These are phyloP conservation scores for Clarias fuscus DNA, from an alignment of 2,797 vertebrate genomes.

Conservation along the genomic window DNA sequence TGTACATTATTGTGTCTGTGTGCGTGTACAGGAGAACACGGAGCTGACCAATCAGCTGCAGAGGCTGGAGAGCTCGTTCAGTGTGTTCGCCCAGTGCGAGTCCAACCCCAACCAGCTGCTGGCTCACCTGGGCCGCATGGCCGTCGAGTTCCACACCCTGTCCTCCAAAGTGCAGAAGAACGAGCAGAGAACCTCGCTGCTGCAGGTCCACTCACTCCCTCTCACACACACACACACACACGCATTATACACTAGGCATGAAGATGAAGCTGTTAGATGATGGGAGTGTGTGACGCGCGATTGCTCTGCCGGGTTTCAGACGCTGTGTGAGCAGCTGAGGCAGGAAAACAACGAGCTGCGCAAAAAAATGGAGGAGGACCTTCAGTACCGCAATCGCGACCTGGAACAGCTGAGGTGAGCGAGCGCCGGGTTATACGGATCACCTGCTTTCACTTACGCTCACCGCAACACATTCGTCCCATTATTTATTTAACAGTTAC, in stretches of 20 bases:
- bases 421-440: neutral
- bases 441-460: neutral
- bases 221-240: neutral
- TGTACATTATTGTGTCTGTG: neutral
- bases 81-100: conserved; percentile 86
- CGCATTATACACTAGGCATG: neutral
- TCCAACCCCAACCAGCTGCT: conserved; percentile 93
- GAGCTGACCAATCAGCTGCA: conserved; percentile 90
- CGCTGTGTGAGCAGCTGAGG: conserved; percentile 92
- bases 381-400: conserved; percentile 90
- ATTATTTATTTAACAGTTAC: neutral
- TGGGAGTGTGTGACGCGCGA: neutral
- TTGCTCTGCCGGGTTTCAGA: conserved; percentile 68
- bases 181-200: conserved; percentile 89
- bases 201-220: conserved; percentile 76
- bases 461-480: neutral
- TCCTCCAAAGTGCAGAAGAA: conserved; percentile 98
- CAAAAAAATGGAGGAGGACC: conserved; percentile 92
- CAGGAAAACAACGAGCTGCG: conserved; percentile 93
- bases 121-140: conserved; percentile 93
- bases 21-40: conserved; percentile 74
- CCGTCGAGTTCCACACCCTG: conserved; percentile 95
- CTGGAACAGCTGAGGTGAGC: conserved; percentile 88
- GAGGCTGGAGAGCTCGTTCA: conserved; percentile 91
- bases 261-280: too few relatives aligned